phyloP scores from a whole-genome alignment of 2,888 invertebrate genomes.

The Tuberolachnus salignus region DNA sequence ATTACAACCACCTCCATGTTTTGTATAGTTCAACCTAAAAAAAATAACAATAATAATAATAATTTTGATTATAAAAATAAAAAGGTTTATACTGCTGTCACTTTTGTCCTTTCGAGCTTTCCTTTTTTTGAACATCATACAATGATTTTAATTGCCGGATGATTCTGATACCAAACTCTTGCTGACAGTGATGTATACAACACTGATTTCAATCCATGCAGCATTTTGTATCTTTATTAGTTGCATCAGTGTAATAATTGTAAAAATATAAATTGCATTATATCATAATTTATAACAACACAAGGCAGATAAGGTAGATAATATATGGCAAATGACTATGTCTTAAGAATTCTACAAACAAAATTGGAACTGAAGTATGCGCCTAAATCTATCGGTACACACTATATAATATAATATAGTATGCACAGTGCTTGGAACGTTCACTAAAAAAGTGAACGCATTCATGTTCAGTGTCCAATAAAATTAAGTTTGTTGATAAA shows the following conservation, averaged over 20 bases:
- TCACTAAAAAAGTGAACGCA: background rate
- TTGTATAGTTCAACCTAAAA: slow-evolving; percentile 19
- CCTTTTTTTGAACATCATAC: slow-evolving; percentile 19
- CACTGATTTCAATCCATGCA: background rate
- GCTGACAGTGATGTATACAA: background rate
- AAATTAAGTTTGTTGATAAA: too few relatives aligned
- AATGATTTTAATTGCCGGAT: background rate
- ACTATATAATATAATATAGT: too few relatives aligned
- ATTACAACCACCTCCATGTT: slow-evolving; percentile 15
- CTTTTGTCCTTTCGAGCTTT: slow-evolving; percentile 18
- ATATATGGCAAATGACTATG: too few relatives aligned
- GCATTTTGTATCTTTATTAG: background rate
- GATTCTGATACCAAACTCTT: background rate
- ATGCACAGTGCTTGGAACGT: background rate
- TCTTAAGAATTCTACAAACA: too few relatives aligned
- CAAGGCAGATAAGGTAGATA: too few relatives aligned
- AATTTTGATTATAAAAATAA: slow-evolving; percentile 2
- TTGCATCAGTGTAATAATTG: slow-evolving; percentile 2
- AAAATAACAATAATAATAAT: slow-evolving; percentile 6
- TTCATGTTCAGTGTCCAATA: too few relatives aligned
- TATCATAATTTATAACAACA: too few relatives aligned
- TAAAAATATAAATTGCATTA: too few relatives aligned
- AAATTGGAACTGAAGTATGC: too few relatives aligned
- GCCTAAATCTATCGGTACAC: too few relatives aligned
- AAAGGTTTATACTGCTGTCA: background rate